Conservation (phyloP, 1,140 invertebrate species). For the Prorops nasuta region DNA sequence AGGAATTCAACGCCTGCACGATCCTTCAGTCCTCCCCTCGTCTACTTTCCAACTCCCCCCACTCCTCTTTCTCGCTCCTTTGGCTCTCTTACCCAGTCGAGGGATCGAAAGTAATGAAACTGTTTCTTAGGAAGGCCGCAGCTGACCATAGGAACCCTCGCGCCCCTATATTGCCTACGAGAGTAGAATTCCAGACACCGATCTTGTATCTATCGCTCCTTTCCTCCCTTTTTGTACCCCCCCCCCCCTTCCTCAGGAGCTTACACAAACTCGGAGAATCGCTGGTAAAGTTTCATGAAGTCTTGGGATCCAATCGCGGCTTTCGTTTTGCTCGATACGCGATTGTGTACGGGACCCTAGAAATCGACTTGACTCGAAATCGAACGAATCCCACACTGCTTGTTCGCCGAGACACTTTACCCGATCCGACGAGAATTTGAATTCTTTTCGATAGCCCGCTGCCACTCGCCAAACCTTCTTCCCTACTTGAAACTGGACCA, state of each 20-base stretch:
- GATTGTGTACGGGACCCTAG: too few species aligned
- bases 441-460: too few species aligned
- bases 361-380: too few species aligned
- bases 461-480: too few species aligned
- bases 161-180: slow-evolving; percentile 25
- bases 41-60: too few species aligned
- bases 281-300: slow-evolving; percentile 20
- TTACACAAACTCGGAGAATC: too few species aligned
- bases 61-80: slow-evolving; percentile 4
- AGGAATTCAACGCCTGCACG: slow-evolving; percentile 23
- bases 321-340: neutral
- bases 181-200: slow-evolving; percentile 21
- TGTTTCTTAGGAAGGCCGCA: slow-evolving; percentile 9
- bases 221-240: neutral
- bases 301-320: slow-evolving; percentile 15
- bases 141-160: slow-evolving; percentile 5
- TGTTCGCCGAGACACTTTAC: too few species aligned
- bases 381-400: too few species aligned
- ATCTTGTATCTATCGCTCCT: slow-evolving; percentile 1
- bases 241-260: too few species aligned
- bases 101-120: slow-evolving; percentile 25
- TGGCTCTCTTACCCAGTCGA: slow-evolving; percentile 1
- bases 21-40: slow-evolving; percentile 1
- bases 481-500: too few species aligned
- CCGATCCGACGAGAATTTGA: too few species aligned